These are phyloP conservation scores for Propithecus coquereli DNA, from an alignment of 2,113 vertebrate species.

Conservation along the genomic window DNA sequence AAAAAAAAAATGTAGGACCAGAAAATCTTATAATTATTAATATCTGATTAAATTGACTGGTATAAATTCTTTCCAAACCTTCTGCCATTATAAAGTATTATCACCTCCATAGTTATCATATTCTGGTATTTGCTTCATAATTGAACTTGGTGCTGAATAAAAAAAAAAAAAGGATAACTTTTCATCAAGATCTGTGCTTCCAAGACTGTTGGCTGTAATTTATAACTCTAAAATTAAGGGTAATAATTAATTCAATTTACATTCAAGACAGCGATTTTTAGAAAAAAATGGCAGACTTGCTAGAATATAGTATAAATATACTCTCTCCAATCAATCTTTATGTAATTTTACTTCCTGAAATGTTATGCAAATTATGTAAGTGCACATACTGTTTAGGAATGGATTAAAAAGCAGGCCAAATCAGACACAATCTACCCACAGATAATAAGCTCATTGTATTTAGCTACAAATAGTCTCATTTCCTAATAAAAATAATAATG, in stretches of 20 bases:
- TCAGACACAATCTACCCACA: not conserved
- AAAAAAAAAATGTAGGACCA: not conserved
- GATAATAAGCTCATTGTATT: not conserved
- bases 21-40: not conserved
- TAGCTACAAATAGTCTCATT: not conserved
- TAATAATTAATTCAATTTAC: conserved; percentile 11
- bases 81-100: not conserved
- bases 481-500: not conserved
- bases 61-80: not conserved
- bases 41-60: not conserved
- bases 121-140: not conserved
- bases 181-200: not conserved
- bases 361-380: not conserved
- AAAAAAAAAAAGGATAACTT: not conserved
- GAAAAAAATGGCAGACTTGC: not conserved
- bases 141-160: not conserved
- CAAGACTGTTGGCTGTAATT: not conserved
- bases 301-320: not conserved
- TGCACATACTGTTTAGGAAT: not conserved
- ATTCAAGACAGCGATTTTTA: not conserved
- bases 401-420: not conserved
- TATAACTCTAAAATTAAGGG: not conserved
- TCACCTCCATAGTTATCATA: not conserved
- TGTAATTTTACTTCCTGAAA: not conserved
- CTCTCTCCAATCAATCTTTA: not conserved